Conservation (phyloP, 2,797 vertebrate genomes). For the Antrozous pallidus region DNA sequence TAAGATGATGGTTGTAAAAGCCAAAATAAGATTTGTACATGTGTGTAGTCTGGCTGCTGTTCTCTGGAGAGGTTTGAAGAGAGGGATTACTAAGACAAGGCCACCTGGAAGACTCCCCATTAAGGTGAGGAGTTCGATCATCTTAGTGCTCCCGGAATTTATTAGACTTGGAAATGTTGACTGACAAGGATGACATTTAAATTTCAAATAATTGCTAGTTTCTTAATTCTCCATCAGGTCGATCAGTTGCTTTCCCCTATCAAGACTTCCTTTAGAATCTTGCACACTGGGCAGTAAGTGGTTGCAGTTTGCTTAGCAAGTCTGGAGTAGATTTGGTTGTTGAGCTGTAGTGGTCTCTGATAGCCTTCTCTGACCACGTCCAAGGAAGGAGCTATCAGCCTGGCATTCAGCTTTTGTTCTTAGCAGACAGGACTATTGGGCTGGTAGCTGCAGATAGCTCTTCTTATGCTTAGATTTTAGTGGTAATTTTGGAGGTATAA, state of each 20-base stretch:
- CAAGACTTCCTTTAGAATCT: slow-evolving; percentile 1
- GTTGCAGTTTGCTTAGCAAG: background rate
- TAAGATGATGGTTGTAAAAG: slow-evolving; percentile 6
- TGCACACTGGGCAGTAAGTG: background rate
- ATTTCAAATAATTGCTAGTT: background rate
- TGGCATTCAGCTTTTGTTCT: background rate
- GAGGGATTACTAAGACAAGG: background rate
- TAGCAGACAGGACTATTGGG: background rate
- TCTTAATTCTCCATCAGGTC: slow-evolving; percentile 9
- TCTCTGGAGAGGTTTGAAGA: background rate
- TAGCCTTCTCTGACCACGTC: background rate
- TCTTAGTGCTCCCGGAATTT: background rate
- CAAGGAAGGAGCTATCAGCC: background rate
- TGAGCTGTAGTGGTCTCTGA: background rate
- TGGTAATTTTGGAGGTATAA: background rate
- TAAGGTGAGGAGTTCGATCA: background rate
- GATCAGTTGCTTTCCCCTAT: background rate
- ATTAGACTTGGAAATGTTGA: background rate
- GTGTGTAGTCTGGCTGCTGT: background rate
- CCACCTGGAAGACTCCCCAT: background rate
- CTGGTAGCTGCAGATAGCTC: background rate
- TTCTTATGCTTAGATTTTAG: slow-evolving; percentile 17
- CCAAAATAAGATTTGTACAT: background rate
- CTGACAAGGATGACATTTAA: background rate
- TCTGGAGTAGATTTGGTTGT: background rate